Evolutionary conservation across 2,113 vertebrate genomes (phyloP).

Genomic region (Columba livia): DNA sequence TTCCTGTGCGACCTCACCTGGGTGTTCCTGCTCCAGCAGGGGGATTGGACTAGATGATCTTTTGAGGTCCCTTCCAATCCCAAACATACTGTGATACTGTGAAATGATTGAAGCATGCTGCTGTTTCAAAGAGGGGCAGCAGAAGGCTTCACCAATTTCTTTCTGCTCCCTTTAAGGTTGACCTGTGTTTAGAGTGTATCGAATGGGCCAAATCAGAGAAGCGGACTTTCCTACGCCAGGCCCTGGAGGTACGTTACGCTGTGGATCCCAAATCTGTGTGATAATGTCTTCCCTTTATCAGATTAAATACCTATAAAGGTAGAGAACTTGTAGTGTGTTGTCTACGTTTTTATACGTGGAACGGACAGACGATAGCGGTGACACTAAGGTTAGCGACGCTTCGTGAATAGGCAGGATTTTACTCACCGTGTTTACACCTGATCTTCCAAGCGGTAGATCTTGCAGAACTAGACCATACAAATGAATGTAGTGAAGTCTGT

Average conservation of each 20-base stretch:
- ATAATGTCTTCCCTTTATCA: not conserved
- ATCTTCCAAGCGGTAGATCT: not conserved
- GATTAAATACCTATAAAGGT: not conserved
- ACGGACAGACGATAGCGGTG: fast-evolving
- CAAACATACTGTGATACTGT: too few species aligned
- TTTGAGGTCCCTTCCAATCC: too few species aligned
- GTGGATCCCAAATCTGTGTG: not conserved
- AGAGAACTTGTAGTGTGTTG: not conserved
- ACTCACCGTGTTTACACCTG: fast-evolving
- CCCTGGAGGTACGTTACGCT: slow-evolving; percentile 85
- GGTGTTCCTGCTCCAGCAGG: too few species aligned
- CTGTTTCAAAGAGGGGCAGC: not conserved
- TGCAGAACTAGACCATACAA: not conserved
- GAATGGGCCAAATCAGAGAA: slow-evolving; percentile 99
- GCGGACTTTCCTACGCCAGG: slow-evolving; percentile 97
- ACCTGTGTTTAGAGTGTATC: slow-evolving; percentile 97
- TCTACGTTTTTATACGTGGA: fast-evolving
- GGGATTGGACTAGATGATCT: too few species aligned
- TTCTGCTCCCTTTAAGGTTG: slow-evolving; percentile 73
- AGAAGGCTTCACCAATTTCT: not conserved
- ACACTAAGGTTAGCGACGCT: not conserved
- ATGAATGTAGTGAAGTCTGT: not conserved
- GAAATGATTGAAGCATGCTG: not conserved
- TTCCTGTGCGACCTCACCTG: too few species aligned
- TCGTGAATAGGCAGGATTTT: not conserved